Evolutionary conservation across 64 coral and sea anemone species (phyloP).

Genomic region (Exaiptasia diaphana): DNA sequence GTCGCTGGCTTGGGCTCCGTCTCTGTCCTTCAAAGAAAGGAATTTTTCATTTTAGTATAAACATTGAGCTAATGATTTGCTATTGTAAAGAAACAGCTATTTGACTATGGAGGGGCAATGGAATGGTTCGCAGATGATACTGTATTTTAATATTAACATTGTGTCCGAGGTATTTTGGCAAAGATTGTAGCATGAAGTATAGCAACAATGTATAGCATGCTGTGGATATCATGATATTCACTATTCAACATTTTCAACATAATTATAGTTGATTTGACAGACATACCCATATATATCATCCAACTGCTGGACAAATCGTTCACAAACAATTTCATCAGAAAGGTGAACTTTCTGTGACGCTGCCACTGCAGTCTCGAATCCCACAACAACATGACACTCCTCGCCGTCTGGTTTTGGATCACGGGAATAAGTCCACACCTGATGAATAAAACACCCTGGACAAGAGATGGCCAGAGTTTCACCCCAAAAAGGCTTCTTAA

Average conservation of each 20-base stretch:
- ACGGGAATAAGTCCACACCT: constrained; percentile 91
- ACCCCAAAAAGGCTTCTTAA: constrained; percentile 71
- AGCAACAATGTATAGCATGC: too few species aligned
- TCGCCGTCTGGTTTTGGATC: constrained; percentile 40
- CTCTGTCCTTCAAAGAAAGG: background rate
- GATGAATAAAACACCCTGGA: constrained; percentile 53
- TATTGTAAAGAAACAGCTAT: too few species aligned
- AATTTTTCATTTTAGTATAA: background rate
- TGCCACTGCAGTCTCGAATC: constrained; percentile 71
- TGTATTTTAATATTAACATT: too few species aligned
- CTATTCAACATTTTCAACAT: too few species aligned
- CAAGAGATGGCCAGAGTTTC: constrained; percentile 9
- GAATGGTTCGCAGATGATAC: too few species aligned
- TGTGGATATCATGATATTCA: too few species aligned
- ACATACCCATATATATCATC: constrained; percentile 83
- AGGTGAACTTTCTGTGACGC: constrained; percentile 56
- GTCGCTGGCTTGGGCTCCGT: constrained; percentile 38
- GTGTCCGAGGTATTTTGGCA: too few species aligned
- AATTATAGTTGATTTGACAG: too few species aligned
- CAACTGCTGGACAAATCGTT: constrained; percentile 58
- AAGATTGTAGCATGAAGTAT: too few species aligned
- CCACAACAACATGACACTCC: constrained; percentile 70
- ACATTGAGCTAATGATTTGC: background rate
- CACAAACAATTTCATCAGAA: constrained; percentile 53
- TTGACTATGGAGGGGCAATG: too few species aligned